Evolutionary conservation across 2,113 vertebrate species (phyloP), one percentile per base, ranked within the genome.

Genomic region (Octodon degus): DNA sequence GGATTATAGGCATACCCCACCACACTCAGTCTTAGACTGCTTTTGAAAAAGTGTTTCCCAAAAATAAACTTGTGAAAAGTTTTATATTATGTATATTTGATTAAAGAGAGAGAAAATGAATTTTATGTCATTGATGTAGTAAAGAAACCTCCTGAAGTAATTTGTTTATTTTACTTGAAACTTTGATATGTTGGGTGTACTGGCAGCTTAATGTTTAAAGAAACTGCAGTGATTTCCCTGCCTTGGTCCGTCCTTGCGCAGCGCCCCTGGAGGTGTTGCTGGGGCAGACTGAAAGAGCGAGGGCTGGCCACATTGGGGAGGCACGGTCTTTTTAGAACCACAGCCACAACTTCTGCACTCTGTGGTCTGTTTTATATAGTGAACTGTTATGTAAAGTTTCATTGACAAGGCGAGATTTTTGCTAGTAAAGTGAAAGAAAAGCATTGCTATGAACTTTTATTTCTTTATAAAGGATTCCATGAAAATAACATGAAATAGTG

Each of bases 81-180:
- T 92, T 96, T 92, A 43, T 85, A 86, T 95, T 86, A 22, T 77
- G 25, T 91, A 10, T 47, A 6, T 96, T 65, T 93, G 81, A 96
- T 43, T 95, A 90, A 86, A 85, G 67, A 89, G 65, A 89, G 60
- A 90, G 95, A 43, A 95, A 95, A 72, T 62, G 7, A 70, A 93
- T 94, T 96, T 67, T 83, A 47, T 81, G 76, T 91, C 76, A 68
- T 40, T 86, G 34, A 53, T 74, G 11, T 20, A 58, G 16, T 94
- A 86, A 96, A 96, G 89, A 95, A 40, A 58, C 37, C 40, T 94
- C 86, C 12, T 40, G 34, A 86, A 65, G 13, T 87, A 89, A 62
- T 67, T 76, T n/a, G 32, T 87, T 82, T 84, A 68, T 92, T 89
- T 86, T 34, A 70, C 47, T 62, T 40, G 81, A 76, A 81, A 37